Evolutionary conservation across 1,140 invertebrate genomes (phyloP), one percentile per base, ranked within the genome.

Genomic region (Euura lappo): DNA sequence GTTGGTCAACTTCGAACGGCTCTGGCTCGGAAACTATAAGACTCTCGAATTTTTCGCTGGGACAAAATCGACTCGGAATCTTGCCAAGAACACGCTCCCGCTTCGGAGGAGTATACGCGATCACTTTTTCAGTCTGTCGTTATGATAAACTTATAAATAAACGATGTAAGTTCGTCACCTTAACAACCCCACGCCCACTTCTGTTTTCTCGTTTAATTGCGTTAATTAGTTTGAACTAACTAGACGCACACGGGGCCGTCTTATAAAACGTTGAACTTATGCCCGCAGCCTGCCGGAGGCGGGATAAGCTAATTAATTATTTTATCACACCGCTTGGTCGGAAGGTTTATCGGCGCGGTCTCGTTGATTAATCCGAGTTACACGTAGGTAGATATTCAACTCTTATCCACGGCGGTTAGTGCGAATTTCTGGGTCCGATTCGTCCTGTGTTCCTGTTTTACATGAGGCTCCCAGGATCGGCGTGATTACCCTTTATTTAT

Each of bases 241-340:
- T 60, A 60, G 51, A 8, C 8, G 51, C 51, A n/a, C 13, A 5
- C 51, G 8, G 6, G 28, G 51, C 51, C 13, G 51, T n/a, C 13
- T 60, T 28, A 28, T 28, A 28, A 28, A 28, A 28, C 28, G 28
- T 28, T 28, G 28, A 28, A 28, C 28, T 28, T 28, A 28, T 28
- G 28, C 28, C 28, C 28, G 28, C 28, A 28, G 28, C 28, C 28
- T 28, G 28, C 28, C 28, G 28, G 28, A 28, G 51, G 13, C 51
- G 8, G 13, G 51, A 60, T 60, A 60, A 60, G 51, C 13, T 60
- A 60, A 60, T 60, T 60, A 60, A 60, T 60, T 60, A 60, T 60
- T 60, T 60, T 11, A 60, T 60, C 51, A 60, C 51, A n/a, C 3
- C 51, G 51, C 51, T 60, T 60, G 8, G 51, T 60, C 10, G 51